Evolutionary conservation across 2,797 vertebrate genomes (phyloP), one percentile per base, ranked within the genome.

Genomic region (Myotis myotis): DNA sequence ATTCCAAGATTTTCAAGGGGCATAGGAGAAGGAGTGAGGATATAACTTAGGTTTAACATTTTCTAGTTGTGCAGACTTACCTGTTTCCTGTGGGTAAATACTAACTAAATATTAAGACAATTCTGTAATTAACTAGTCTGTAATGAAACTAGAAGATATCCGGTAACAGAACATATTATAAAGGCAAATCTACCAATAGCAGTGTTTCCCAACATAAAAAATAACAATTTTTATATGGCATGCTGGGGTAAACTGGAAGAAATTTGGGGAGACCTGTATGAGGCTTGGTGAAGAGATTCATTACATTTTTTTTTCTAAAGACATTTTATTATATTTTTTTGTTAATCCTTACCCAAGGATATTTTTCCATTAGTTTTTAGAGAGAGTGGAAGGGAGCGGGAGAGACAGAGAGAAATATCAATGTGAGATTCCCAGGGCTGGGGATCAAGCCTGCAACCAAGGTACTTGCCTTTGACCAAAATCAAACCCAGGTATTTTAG

Each of bases 41-140:
- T 84, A 93, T 85, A 72, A 53, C 10, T 62, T 82, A 68, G 19
- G 22, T 75, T 79, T 90, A 75, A 88, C 47, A 87, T 85, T 94
- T 94, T 44, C 72, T 1, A 62, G 5, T 38, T 88, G 22, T 74
- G 4, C 82, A 33, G 51, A 62, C 36, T 87, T 94, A 64, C 4
- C 17, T 25, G 22, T 84, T 89, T 92, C 33, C 36, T 87, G 2
- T 57, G 33, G 5, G 20, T 60, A 95, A 91, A 47, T 5, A 93
- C 19, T 57, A 87, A 75, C 2, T 55, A 6, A 55, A 23, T 33
- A n/a, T 30, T 90, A 71, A 60, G 6, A 53, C 25, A 81, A 83
- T 17, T 70, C 7, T 75, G 12, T 60, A 70, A 75, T 44, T 16
- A 41, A 64, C 71, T 88, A 87, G 20, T 55, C 12, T 72, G 3